Base-by-base conservation (phyloP, 2,888 invertebrate species). In the Penaeus monodon region DNA sequence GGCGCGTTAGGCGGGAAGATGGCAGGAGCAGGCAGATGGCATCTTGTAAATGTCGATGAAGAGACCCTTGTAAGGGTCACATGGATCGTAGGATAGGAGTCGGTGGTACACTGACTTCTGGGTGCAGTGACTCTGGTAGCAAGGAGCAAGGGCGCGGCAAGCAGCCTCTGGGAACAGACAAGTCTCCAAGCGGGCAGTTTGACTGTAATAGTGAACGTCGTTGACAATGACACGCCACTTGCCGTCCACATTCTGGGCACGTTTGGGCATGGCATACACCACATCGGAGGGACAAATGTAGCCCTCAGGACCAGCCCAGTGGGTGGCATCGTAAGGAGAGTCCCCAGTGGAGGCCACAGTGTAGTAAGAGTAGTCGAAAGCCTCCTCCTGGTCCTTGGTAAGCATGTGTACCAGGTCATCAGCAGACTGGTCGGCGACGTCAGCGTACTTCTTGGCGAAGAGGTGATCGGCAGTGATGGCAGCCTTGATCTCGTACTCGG, bases 31-130 rank as follows among this genome's bases (percentile, higher is more conserved):
- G 14, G 90, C 91, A 7, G 91, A 91, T 3, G 92, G 92, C 20
- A 92, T 89, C 33, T 90, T 90, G 90, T 91, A 92, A 24, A 91
- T 89, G 85, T 92, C 91, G 57, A 91, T 91, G 90, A 91, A 91
- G 70, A 92, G 90, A 1, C 91, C 92, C 79, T 86, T 89, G 87
- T 90, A 90, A 33, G 90, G 87, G 74, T 91, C 90, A 73, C 91
- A 91, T 24, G 90, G 90, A 78, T 91, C 90, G 57, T 88, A 90
- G 70, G 91, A 91, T 20, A 91, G 88, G 88, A 91, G 82, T 29
- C 91, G 88, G 85, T 91, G 91, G 87, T 91, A 90, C 81, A 89
- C 88, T 78, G 88, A 90, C 90, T 91, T 90, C 86, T 91, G 91
- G 44, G 90, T 88, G 78, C 91, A 91, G 77, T 89, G 85, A 81